Evolutionary conservation across 2,113 vertebrate species (phyloP), one percentile per base, ranked within the genome.

Genomic region (Synodontis membranacea): DNA sequence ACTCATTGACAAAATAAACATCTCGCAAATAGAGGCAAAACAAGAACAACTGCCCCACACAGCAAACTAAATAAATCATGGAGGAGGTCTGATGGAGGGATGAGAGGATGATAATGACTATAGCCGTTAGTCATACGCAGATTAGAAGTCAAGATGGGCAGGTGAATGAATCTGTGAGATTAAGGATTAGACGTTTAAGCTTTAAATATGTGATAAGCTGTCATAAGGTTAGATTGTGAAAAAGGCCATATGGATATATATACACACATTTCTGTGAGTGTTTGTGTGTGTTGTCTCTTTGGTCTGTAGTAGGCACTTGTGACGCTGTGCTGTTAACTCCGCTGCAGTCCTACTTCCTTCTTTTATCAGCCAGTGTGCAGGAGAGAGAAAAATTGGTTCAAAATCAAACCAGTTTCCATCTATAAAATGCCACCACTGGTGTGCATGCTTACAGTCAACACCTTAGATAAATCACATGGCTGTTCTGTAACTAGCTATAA

Each of bases 1-100:
- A 92, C 90, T 86, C 86, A 89, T 90, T 93, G 91, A 93, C 89
- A 93, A 92, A 94, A 94, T 93, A 93, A 94, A 94, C 91, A 94
- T 89, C 92, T 90, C 87, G 85, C 91, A 94, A 92, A 94, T 88
- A 91, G 88, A 92, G 89, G 91, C 79, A 86, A 90, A 90, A 90
- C 89, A 90, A 92, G 85, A 91, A 86, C 34, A 83, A 89, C 89
- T 81, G 82, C 88, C 87, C 90, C 86, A 89, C 86, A 86, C 85
- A 88, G 86, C 42, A 5, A 88, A 88, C 83, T 85, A 83, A 84
- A 88, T 46, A 74, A 89, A 89, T 83, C 88, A 89, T 89, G 88
- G 88, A 87, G 88, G 81, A 87, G 88, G 81, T 81, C 72, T 86
- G 84, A 88, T 79, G 80, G 75, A 80, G 81, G 83, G 88, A 74